A percentile compares a stretch with the other conserved stretches of the same genome.
Conservation (phyloP, 2,888 invertebrate genomes). For the Drosophila ochracea region DNA sequence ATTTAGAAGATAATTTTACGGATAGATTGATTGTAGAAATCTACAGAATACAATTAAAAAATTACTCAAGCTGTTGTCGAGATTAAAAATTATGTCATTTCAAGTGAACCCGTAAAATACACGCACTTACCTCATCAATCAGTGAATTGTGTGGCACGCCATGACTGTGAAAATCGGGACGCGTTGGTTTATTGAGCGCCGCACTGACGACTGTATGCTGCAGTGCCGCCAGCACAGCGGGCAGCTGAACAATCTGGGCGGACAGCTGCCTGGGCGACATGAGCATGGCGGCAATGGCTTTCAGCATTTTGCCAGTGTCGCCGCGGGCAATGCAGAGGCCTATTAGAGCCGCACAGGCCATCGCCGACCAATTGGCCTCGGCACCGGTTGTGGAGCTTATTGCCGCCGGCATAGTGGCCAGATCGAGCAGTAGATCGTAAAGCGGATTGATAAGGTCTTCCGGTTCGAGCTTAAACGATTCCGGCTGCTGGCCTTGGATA, state of each 20-base stretch:
- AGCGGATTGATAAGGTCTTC: constrained; percentile 90
- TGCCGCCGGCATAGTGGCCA: constrained; percentile 90
- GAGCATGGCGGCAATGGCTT: constrained; percentile 93
- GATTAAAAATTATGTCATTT: no score
- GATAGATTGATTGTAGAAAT: not conserved
- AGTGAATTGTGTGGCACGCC: constrained; percentile 93
- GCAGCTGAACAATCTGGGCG: constrained; percentile 93
- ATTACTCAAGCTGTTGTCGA: not conserved
- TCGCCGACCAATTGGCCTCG: constrained; percentile 91
- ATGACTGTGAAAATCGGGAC: constrained; percentile 95
- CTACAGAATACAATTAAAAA: not conserved
- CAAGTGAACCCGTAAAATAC: not conserved
- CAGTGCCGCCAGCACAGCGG: constrained; percentile 92
- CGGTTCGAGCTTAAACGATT: constrained; percentile 84
- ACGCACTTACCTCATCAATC: constrained; percentile 87
- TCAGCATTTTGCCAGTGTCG: constrained; percentile 95
- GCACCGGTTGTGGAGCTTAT: constrained; percentile 77
- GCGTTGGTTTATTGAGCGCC: constrained; percentile 92
- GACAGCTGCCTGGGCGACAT: constrained; percentile 93
- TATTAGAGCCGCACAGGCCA: constrained; percentile 96
- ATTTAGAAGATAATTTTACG: not conserved
- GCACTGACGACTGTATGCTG: constrained; percentile 96
- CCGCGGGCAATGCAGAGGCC: constrained; percentile 97
- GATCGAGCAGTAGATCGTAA: constrained; percentile 93
- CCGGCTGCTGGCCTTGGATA: constrained; percentile 88